These are phyloP conservation scores for Platycercus adscitus DNA, from an alignment of 2,113 vertebrate species.

Conservation along the genomic window DNA sequence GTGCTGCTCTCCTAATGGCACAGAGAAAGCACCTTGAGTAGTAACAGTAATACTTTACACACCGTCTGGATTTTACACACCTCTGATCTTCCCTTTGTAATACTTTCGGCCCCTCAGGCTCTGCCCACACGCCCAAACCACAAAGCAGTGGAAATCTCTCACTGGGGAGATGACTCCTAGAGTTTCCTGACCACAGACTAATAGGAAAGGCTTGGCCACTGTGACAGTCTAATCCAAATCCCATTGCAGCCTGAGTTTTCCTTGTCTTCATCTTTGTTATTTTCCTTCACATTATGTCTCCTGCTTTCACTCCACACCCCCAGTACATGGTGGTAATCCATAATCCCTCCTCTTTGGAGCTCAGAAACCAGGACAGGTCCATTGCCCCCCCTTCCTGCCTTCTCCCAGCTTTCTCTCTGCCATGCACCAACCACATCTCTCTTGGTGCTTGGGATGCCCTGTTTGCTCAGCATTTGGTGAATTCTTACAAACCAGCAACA, in stretches of 20 bases:
- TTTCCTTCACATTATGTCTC: not conserved
- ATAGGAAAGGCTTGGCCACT: not conserved
- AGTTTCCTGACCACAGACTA: not conserved
- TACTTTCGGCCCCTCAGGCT: not conserved
- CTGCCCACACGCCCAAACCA: not conserved
- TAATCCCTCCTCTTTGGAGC: not conserved
- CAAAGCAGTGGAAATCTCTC: not conserved
- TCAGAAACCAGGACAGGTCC: not conserved
- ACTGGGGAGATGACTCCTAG: not conserved
- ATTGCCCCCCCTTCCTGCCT: not conserved
- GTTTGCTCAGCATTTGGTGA: not conserved
- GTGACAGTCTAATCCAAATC: not conserved
- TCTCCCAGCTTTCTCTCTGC: not conserved
- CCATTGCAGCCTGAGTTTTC: not conserved
- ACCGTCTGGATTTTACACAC: too few species aligned
- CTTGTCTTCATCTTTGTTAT: not conserved
- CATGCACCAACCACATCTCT: fast-evolving
- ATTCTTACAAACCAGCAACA: not conserved
- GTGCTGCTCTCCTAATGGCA: fast-evolving
- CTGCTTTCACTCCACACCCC: fast-evolving
- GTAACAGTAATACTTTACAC: too few species aligned
- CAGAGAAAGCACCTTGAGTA: not conserved
- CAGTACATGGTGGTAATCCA: not conserved
- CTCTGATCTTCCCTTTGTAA: not conserved
- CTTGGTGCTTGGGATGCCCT: fast-evolving